Base-by-base conservation (phyloP, 1,140 invertebrate genomes). In the Brachionus rubens region DNA sequence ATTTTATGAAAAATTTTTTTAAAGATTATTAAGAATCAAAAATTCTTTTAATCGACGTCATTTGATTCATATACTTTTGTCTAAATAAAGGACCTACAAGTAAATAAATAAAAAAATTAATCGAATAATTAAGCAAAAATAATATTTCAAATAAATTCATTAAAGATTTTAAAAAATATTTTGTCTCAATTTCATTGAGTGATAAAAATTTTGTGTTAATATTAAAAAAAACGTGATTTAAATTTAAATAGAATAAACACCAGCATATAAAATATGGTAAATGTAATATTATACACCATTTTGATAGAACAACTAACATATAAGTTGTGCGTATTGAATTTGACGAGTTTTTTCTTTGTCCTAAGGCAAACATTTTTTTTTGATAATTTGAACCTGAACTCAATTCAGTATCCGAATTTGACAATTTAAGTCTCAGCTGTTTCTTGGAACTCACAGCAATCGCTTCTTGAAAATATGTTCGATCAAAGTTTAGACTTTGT, bases 71-170 rank as follows among this genome's bases (percentile, higher is more conserved):
- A 65, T 65, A 65, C 24, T 65, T 65, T 24, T 24, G 16, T 65
- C 41, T 65, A 24, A 65, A 65, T 65, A 43, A 46, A 41, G 59
- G 59, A 6, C 59, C 59, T 14, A 65, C 40, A 24, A 65, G 40
- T 12, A 65, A 41, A 65, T 65, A 65, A 43, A 65, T 41, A 24
- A 65, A 43, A 43, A 65, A 65, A 65, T 46, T 65, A 65, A 65
- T 65, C 24, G 59, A 65, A 65, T 65, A 65, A 65, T 65, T 65
- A 10, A 65, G 2, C 16, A 65, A 65, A 65, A 65, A 65, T 36
- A 65, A 65, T n/a, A 43, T 28, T 43, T 65, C 59, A 43, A 65
- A 65, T 24, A 65, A 46, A 65, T 65, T 65, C 12, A 43, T 10
- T 3, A 65, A 43, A 2, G 59, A 65, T 26, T 65, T 65, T 7